A percentile compares a stretch with the other conserved stretches of the same genome.
phyloP scores from a whole-genome alignment of 1,140 invertebrate genomes.

The Bombus huntii region DNA sequence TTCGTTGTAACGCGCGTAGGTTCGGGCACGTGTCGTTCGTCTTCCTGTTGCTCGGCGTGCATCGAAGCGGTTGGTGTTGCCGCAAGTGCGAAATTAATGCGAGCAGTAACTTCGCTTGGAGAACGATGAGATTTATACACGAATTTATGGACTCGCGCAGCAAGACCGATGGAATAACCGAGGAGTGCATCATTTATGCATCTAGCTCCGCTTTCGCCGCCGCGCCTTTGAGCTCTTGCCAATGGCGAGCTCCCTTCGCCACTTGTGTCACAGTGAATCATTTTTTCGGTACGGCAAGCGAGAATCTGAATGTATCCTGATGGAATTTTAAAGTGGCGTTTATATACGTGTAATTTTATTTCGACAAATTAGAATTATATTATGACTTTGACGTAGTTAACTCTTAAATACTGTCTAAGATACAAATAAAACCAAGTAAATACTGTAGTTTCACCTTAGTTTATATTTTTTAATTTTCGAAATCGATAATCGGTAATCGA shows the following conservation, averaged over 20 bases:
- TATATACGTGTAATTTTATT: too few relatives aligned
- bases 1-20: conserved; percentile 1
- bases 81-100: conserved; percentile 66
- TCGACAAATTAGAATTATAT: too few relatives aligned
- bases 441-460: too few relatives aligned
- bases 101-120: conserved; percentile 60
- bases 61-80: conserved; percentile 38
- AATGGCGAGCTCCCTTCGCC: conserved; percentile 14
- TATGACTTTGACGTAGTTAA: too few relatives aligned
- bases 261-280: not conserved
- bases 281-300: not conserved
- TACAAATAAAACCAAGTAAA: too few relatives aligned
- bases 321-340: not conserved
- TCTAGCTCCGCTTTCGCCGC: conserved; percentile 38
- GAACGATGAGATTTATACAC: conserved; percentile 56
- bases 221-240: conserved; percentile 33
- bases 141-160: conserved; percentile 58
- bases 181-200: conserved; percentile 57
- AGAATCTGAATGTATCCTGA: too few relatives aligned
- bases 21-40: conserved; percentile 52
- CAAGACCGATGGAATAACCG: conserved; percentile 65
- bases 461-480: too few relatives aligned
- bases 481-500: too few relatives aligned
- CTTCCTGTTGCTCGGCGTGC: conserved; percentile 45
- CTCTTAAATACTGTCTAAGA: too few relatives aligned